Conservation (phyloP, 2,113 vertebrate species). For the Halcyon malimbica region DNA sequence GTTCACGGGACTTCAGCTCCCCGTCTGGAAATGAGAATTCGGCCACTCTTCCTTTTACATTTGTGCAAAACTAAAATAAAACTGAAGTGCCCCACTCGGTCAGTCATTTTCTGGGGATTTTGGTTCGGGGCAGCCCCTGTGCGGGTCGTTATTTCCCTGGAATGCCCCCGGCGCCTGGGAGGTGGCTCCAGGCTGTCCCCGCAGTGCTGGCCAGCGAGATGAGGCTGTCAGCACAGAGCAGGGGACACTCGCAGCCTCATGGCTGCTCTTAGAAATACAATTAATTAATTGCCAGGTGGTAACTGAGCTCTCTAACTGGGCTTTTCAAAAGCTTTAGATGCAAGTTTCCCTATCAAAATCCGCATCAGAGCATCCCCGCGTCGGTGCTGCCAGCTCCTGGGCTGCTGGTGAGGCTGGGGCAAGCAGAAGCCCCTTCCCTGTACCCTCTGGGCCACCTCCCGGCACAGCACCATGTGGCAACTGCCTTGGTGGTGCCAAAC, state of each 20-base stretch:
- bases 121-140: background rate
- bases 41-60: background rate
- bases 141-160: background rate
- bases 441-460: rapidly evolving
- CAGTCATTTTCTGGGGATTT: rapidly evolving
- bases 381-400: background rate
- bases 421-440: background rate
- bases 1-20: background rate
- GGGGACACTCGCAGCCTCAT: too few species aligned
- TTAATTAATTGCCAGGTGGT: background rate
- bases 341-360: background rate
- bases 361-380: rapidly evolving
- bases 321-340: background rate
- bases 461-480: rapidly evolving
- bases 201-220: rapidly evolving
- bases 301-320: background rate
- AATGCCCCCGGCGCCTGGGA: background rate
- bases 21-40: rapidly evolving
- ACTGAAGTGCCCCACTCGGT: rapidly evolving
- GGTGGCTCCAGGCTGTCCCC: background rate
- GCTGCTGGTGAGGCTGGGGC: background rate
- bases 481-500: background rate
- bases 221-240: background rate
- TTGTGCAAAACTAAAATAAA: background rate
- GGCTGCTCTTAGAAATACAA: background rate